These are phyloP conservation scores for Pycnonotus jocosus DNA, from an alignment of 2,113 vertebrate species.

Conservation along the genomic window DNA sequence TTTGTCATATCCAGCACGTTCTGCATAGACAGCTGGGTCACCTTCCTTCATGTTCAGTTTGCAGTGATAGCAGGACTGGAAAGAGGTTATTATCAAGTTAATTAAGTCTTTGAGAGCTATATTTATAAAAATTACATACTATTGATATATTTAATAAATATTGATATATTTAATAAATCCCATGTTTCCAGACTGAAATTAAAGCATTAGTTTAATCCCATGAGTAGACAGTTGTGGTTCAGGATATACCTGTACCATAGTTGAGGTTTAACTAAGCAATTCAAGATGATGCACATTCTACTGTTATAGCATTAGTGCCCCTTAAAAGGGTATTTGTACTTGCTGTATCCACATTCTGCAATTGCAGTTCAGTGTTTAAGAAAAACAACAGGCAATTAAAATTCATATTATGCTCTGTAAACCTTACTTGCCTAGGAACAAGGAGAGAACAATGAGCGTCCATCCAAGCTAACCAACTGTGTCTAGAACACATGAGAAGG, in stretches of 20 bases:
- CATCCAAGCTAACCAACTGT: neutral
- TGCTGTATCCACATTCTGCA: neutral
- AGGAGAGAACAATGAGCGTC: neutral
- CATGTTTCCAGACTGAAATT: neutral
- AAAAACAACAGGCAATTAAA: neutral
- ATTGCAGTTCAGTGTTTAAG: neutral
- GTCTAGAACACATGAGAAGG: neutral
- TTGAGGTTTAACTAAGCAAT: neutral
- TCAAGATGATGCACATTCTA: neutral
- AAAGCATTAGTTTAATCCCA: neutral
- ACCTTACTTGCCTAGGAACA: neutral
- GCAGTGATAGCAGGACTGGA: constrained; percentile 86
- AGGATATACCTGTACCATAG: neutral
- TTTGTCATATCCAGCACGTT: constrained; percentile 91
- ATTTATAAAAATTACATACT: neutral
- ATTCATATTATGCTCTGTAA: neutral
- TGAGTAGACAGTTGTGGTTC: neutral
- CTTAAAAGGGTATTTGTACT: neutral
- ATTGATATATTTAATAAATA: neutral
- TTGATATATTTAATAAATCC: neutral
- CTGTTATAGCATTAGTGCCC: neutral
- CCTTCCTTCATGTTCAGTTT: constrained; percentile 84
- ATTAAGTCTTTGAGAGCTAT: neutral
- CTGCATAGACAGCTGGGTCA: constrained; percentile 91
- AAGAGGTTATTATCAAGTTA: neutral